Evolutionary conservation across 2,797 vertebrate genomes (phyloP), one percentile per base, ranked within the genome.

Genomic region (Zenarchopterus dispar): DNA sequence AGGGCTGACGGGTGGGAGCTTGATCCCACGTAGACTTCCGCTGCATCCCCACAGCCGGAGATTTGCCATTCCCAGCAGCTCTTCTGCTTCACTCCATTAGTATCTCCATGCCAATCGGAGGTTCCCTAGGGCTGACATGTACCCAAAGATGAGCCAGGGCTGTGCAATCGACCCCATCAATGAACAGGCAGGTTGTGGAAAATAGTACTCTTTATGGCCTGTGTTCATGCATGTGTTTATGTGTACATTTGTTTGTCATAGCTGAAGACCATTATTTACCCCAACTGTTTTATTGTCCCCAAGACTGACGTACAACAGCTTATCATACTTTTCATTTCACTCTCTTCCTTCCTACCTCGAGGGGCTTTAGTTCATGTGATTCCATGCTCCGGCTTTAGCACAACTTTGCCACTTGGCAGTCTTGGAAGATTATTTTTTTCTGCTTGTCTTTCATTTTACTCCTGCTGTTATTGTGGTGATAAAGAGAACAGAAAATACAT

Each of bases 71-170:
- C 90, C 91, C 92, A 92, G 89, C 89, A 91, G 90, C 81, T 89
- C 85, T 81, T 85, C 88, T 87, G 92, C 88, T 89, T 83, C 73
- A 80, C 88, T 87, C 84, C 87, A 88, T 90, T 90, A 89, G 87
- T 87, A 92, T 92, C 89, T 91, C 85, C 78, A 88, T 87, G 88
- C 89, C 85, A 84, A 89, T 89, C 84, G 80, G 84, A 88, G 87
- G 80, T 81, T 92, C 92, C 91, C 92, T 75, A 70, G 89, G 90
- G 91, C 88, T 68, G 70, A 90, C 88, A 87, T 91, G 89, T 87
- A 92, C 89, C 90, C 91, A 87, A 89, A 82, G 84, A 92, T 93
- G 92, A 93, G 90, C 92, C 91, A 91, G 90, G 91, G 84, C 88
- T 89, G 85, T 89, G 89, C 90, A 92, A 90, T 86, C 81, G 84